A percentile compares a stretch with the other conserved stretches of the same genome.
These are phyloP conservation scores for Caenorhabditis plicata DNA, from an alignment of 2,888 invertebrate species.

Conservation along the genomic window DNA sequence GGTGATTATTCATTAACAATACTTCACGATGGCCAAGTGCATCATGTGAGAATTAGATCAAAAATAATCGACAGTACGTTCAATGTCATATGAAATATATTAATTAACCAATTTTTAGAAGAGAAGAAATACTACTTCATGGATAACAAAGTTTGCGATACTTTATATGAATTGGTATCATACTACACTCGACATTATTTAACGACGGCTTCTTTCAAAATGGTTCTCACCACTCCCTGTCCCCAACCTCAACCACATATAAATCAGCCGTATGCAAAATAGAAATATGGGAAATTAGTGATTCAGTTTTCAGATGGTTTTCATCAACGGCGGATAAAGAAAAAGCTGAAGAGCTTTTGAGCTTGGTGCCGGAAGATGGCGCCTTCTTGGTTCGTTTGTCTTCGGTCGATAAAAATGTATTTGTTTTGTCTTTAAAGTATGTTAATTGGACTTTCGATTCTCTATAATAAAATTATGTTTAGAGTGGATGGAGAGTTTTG, in stretches of 20 bases:
- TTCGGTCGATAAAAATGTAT: constrained; percentile 81
- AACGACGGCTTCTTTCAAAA: constrained; percentile 48
- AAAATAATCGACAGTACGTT: constrained; percentile 52
- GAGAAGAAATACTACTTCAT: constrained; percentile 64
- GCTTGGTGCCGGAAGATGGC: constrained; percentile 78
- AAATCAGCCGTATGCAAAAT: constrained; percentile 44
- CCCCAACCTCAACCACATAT: constrained; percentile 65
- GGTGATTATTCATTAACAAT: constrained; percentile 91
- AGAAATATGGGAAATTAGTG: constrained; percentile 1
- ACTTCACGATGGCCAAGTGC: constrained; percentile 70
- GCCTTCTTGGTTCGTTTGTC: constrained; percentile 91
- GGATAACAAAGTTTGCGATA: constrained; percentile 62
- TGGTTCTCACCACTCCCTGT: constrained; percentile 57
- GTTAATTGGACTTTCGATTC: background rate
- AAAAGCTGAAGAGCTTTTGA: constrained; percentile 76
- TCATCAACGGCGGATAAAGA: constrained; percentile 56
- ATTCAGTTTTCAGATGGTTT: constrained; percentile 58
- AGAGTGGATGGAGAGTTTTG: constrained; percentile 91
- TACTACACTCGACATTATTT: constrained; percentile 58
- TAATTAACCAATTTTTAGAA: too few relatives aligned
- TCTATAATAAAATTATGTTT: constrained; percentile 3
- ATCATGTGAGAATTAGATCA: constrained; percentile 63
- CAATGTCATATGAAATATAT: too few relatives aligned
- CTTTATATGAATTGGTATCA: constrained; percentile 64
- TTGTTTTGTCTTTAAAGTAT: constrained; percentile 90